phyloP scores from a whole-genome alignment of 2,888 invertebrate genomes.

The Chalcis sispes region DNA sequence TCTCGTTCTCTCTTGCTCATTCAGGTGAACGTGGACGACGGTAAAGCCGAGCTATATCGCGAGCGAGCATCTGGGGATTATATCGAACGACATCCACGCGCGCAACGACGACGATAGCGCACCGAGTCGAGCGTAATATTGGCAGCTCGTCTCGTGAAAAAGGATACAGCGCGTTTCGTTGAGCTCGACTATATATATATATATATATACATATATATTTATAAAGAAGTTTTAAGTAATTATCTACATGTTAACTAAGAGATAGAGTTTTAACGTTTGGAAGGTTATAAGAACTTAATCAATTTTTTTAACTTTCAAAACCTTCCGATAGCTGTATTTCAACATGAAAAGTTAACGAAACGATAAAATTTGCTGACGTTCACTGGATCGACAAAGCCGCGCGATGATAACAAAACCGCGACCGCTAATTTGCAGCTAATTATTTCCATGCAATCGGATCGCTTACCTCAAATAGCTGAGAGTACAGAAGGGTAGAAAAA shows the following conservation, averaged over 20 bases:
- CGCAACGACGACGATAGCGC: not conserved
- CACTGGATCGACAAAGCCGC: not conserved
- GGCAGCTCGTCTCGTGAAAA: slow-evolving; percentile 18
- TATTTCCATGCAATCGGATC: slow-evolving; percentile 55
- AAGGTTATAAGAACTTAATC: too few relatives aligned
- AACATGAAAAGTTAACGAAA: too few relatives aligned
- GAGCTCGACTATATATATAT: too few relatives aligned
- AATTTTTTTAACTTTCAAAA: too few relatives aligned
- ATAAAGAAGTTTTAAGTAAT: too few relatives aligned
- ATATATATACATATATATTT: too few relatives aligned
- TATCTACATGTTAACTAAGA: too few relatives aligned
- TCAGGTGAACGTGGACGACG: not conserved
- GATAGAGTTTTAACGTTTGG: too few relatives aligned
- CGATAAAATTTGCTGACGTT: too few relatives aligned
- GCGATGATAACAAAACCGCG: slow-evolving; percentile 55
- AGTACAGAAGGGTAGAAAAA: not conserved
- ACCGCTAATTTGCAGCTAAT: slow-evolving; percentile 62
- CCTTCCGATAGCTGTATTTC: too few relatives aligned
- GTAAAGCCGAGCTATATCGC: not conserved
- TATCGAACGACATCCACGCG: slow-evolving; percentile 17
- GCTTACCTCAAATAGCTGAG: not conserved
- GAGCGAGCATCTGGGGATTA: slow-evolving; percentile 22
- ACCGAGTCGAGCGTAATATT: slow-evolving; percentile 18
- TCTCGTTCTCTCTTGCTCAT: not conserved
- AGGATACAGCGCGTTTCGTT: too few relatives aligned